These are phyloP conservation scores for Operophtera brumata DNA, from an alignment of 2,888 invertebrate species.

Conservation along the genomic window DNA sequence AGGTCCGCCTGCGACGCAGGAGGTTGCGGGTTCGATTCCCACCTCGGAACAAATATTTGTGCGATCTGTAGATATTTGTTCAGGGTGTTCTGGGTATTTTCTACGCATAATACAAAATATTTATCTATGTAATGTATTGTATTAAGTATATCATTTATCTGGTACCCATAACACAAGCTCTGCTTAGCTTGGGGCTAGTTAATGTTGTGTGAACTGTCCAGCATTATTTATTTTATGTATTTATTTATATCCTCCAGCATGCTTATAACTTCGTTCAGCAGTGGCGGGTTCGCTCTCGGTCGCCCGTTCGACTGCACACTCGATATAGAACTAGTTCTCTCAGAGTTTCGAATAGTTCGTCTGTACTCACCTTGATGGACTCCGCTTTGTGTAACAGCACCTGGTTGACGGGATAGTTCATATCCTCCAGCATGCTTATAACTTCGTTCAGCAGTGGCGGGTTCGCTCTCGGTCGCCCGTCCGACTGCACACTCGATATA, in stretches of 20 bases:
- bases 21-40: no score
- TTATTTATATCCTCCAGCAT: slow-evolving; percentile 84
- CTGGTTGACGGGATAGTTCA: slow-evolving; percentile 77
- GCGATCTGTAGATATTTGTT: no score
- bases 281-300: slow-evolving; percentile 83
- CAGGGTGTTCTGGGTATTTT: no score
- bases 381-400: slow-evolving; percentile 73
- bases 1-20: no score
- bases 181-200: no score
- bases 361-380: slow-evolving; percentile 66
- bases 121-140: no score
- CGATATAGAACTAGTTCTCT: slow-evolving; percentile 57
- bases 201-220: no score
- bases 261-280: slow-evolving; percentile 85
- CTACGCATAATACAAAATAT: no score
- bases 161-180: no score
- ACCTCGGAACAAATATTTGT: no score
- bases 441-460: slow-evolving; percentile 86
- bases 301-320: slow-evolving; percentile 69
- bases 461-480: slow-evolving; percentile 80
- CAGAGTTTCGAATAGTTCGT: slow-evolving; percentile 53
- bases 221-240: no score
- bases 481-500: slow-evolving; percentile 60
- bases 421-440: slow-evolving; percentile 84
- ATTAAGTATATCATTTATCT: no score